Conservation (phyloP, 2,113 vertebrate species). For the Indicator indicator region DNA sequence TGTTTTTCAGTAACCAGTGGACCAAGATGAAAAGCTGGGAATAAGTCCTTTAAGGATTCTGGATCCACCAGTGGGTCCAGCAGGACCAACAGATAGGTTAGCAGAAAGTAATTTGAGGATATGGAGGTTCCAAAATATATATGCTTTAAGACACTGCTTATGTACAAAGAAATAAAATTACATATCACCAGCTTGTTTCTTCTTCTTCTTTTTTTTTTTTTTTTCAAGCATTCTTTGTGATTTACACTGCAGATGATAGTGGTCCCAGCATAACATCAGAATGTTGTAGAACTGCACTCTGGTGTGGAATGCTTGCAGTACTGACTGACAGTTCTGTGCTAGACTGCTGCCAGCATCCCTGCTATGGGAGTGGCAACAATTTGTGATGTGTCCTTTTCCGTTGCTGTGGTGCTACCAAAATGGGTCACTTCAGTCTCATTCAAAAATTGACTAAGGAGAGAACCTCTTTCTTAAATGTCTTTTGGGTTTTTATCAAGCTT, state of each 20-base stretch:
- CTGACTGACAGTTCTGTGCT: accelerated
- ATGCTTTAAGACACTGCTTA: neutral
- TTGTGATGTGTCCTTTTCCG: neutral
- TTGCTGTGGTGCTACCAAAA: neutral
- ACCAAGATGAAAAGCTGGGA: neutral
- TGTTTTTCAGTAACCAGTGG: neutral
- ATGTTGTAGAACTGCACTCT: neutral
- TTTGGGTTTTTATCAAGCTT: neutral
- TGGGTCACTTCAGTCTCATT: neutral
- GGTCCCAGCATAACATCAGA: neutral
- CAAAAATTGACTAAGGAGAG: neutral
- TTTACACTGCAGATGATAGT: neutral
- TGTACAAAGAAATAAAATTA: neutral
- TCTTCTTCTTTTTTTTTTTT: neutral
- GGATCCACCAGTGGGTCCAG: neutral
- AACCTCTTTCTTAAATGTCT: neutral
- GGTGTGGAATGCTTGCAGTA: neutral
- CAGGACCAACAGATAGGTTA: neutral
- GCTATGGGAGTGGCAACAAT: neutral
- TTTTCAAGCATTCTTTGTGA: neutral
- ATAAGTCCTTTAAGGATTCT: neutral
- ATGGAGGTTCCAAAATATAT: neutral
- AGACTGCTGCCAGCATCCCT: neutral
- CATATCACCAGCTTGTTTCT: neutral
- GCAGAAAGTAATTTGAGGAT: neutral